Evolutionary conservation across 2,888 invertebrate genomes (phyloP), one percentile per base, ranked within the genome.

Genomic region (Sepioteuthis lessoniana): DNA sequence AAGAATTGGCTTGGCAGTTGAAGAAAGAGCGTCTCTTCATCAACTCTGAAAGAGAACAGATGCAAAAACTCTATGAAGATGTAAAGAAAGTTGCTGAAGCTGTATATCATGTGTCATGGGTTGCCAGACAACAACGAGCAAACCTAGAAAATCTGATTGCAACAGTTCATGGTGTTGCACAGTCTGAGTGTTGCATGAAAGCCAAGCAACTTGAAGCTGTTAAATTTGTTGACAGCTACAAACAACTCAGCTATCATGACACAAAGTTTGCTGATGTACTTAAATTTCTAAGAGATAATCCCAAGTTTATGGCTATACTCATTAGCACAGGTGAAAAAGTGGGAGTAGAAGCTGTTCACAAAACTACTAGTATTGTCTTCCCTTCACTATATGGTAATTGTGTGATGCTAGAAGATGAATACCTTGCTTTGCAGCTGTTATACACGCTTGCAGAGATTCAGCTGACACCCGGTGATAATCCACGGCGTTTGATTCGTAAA

Each of bases 1-100:
- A 98, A 94, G 98, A 98, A 96, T 97, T 98, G 95, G 98, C 98
- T 46, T 97, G 97, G 95, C 98, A 98, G 97, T 97, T 99, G 95
- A 98, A 98, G 94, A 98, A 98, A 97, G 99, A 99, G 97, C 98
- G 98, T 96, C 98, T 99, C 94, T 99, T 99, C 97, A 98, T 99
- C 94, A 98, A 98, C 95, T 98, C 98, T 7, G 99, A 99, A 97
- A 98, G 98, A 97, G 98, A 98, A 96, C 98, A 98, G 97, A 95
- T 97, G 60, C 97, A 97, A 94, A 95, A 95, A 37, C 96, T 97
- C 37, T 97, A 97, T 95, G 97, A 97, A 94, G 96, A 97, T 94
- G 97, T 97, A 60, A 95, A 95, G 31, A 95, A 95, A 94, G 97
- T 98, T 94, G 98, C 98, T 0, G 98, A 98, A 95, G 97, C 97